Conservation (phyloP, 2,797 vertebrate species). For the Staurois parvus region DNA sequence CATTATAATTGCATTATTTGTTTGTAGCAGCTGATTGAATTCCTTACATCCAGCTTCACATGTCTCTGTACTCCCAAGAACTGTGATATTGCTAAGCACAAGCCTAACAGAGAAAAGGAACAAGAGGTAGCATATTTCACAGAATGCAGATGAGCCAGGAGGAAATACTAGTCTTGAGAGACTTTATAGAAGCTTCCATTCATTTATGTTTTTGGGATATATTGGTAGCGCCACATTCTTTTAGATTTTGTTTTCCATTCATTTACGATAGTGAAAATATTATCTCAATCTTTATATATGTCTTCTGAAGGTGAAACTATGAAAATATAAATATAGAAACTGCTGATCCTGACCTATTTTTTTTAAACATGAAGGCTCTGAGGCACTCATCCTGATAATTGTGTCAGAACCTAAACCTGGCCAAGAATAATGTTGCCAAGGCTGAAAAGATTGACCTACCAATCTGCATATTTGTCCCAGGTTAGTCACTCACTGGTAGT, state of each 20-base stretch:
- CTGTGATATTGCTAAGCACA: background rate
- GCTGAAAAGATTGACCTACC: no score
- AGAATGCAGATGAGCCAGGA: background rate
- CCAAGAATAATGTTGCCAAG: no score
- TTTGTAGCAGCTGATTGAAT: conserved; percentile 30
- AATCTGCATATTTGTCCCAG: no score
- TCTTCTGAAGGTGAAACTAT: background rate
- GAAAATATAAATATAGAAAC: no score
- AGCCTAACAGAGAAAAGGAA: background rate
- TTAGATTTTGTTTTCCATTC: no score
- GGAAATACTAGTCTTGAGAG: background rate
- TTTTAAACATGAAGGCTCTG: no score
- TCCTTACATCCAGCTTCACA: background rate
- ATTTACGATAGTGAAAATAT: background rate
- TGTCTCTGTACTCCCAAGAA: conserved; percentile 19
- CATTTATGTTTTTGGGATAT: no score
- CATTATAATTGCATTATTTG: conserved; percentile 43
- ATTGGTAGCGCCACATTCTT: no score
- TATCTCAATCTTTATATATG: background rate
- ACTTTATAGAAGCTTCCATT: background rate
- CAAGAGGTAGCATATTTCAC: conserved; percentile 22
- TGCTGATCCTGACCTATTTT: no score
- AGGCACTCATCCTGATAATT: no score
- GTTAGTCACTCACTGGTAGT: no score
- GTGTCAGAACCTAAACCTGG: no score